Base-by-base conservation (phyloP, 1,140 invertebrate species). In the Brachionus rubens region DNA sequence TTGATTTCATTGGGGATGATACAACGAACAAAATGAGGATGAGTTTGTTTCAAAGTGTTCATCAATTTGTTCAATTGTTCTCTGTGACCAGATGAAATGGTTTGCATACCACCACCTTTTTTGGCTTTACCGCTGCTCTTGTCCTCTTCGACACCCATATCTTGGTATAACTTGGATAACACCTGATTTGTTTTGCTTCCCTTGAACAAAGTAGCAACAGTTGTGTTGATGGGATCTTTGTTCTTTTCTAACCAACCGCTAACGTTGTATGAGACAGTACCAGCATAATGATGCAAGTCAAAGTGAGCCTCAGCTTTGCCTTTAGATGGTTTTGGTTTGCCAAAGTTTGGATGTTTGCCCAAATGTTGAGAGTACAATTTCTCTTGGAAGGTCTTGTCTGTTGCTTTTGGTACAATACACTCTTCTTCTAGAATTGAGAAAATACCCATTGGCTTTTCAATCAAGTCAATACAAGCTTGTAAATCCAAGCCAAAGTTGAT, bases 401-500 rank as follows among this genome's bases (percentile, higher is more conserved):
- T 94, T 82, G 96, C 96, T 89, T 99, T 99, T 82, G 96, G 96
- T 90, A 99, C 98, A 93, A 99, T 98, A 92, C 94, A 97, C 88
- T 99, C 96, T 91, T 99, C 96, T 88, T 98, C 96, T 88, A 99
- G 92, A 87, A 98, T 99, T 86, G 96, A 98, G 84, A 98, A 89
- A 89, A 98, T 96, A 91, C 96, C 96, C 93, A 99, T 94, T 83
- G 94, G 95, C 94, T 97, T 98, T 88, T 98, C 95, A 86, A 98
- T 96, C 82, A 98, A 89, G 86, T 98, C 95, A 89, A 98, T 98
- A 90, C 94, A 97, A 85, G 92, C 90, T 86, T 91, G 90, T 84
- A 98, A 89, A 88, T 98, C 96, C 91, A 98, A 94, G 87, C 95
- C 96, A 88, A 98, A 98, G 89, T 98, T 95, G 88, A 98, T 98